Percentiles rank a stretch among this genome's conserved stretches.
Conservation (phyloP, 2,113 vertebrate genomes). For the Notothenia coriiceps region DNA sequence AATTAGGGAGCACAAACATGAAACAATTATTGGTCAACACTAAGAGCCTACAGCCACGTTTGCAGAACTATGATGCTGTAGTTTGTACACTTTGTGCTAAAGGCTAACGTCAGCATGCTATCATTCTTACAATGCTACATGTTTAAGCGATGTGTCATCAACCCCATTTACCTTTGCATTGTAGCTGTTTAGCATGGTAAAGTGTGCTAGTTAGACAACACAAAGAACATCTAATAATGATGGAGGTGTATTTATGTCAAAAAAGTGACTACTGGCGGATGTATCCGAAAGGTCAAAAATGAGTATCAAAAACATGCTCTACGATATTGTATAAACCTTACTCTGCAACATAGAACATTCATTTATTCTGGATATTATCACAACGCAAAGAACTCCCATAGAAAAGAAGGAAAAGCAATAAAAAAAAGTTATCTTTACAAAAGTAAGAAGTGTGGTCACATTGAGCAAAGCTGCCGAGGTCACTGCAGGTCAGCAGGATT, state of each 20-base stretch:
- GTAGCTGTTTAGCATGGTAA: neutral
- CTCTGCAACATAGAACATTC: too few species aligned
- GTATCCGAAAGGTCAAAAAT: neutral
- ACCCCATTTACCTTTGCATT: neutral
- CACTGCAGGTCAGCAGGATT: slow-evolving; percentile 15
- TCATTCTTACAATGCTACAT: neutral
- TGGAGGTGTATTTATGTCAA: neutral
- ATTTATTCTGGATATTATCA: neutral
- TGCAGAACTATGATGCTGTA: neutral
- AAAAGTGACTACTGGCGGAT: too few species aligned
- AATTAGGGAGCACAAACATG: too few species aligned
- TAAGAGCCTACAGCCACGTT: neutral
- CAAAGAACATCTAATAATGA: too few species aligned
- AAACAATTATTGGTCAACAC: too few species aligned
- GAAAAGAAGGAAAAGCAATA: neutral
- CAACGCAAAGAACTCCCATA: neutral
- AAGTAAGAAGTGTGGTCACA: neutral
- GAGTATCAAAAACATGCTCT: neutral
- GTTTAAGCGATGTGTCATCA: neutral
- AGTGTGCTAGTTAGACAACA: too few species aligned
- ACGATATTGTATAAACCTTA: too few species aligned
- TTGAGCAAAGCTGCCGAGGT: neutral
- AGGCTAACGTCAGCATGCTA: neutral
- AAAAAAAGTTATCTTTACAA: neutral
- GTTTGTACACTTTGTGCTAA: neutral